Base-by-base conservation (phyloP, 2,113 vertebrate genomes). In the Bubo blakistoni region DNA sequence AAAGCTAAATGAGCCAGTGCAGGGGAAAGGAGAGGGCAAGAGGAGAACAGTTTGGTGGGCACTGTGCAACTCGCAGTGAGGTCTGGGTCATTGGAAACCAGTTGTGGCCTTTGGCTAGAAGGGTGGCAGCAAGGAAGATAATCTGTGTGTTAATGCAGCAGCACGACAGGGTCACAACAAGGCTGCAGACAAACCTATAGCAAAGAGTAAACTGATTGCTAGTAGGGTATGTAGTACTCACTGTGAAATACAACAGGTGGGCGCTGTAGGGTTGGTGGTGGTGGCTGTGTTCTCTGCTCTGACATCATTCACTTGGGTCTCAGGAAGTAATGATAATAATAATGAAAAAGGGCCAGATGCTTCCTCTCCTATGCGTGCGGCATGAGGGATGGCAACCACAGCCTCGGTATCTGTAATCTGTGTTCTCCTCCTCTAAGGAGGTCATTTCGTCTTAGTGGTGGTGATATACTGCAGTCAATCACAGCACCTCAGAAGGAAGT, bases 341-440 rank as follows among this genome's bases (percentile, higher is more conserved):
- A 5, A 26, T 17, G 29, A 17, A 36, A 10, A 44, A 65, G 36
- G 17, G 19, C 29, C 32, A 72, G 26, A 9, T 1, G 7, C 16
- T 57, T 9, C 36, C 24, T 44, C 27, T 24, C 3, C 10, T 13
- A 4, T 1, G 4, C 12, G 26, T 52, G 49, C 32, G 10, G 46
- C 6, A 3, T 47, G 17, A 42, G 36, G 24, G 29, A 7, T 57
- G 46, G 25, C 24, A 40, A 40, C 32, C 7, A 7, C 46, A 24
- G 52, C 38, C n/a, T n/a, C 1, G 2, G 1, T 58, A 18, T 7
- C 22, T 16, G 38, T 22, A 5, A 30, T 19, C 17, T 27, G 5
- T 16, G 32, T 40, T 74, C 14, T 42, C 4, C 24, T 67, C 13
- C 42, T 79, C 9, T 9, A 14, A 19, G n/a, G 52, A n/a, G 16